Evolutionary conservation across 2,113 vertebrate species (phyloP).

Genomic region (Leptodactylus fuscus): DNA sequence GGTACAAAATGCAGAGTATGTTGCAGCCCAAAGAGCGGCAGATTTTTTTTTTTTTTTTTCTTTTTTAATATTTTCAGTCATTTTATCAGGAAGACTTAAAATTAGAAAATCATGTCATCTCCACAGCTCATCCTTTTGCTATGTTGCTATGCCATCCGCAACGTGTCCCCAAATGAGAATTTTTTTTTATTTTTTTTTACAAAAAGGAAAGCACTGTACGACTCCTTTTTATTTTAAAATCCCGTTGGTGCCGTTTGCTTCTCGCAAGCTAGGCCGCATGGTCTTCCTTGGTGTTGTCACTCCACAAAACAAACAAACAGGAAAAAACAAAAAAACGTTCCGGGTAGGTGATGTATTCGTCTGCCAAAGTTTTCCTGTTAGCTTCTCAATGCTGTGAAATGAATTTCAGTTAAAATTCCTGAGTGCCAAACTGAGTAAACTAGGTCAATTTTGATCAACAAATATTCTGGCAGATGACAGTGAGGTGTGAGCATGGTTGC

Average conservation of each 20-base stretch:
- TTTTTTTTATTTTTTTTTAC: constrained; percentile 63
- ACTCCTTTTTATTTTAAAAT: background rate
- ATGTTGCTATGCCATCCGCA: constrained; percentile 68
- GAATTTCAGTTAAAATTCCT: constrained; percentile 88
- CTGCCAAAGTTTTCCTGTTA: constrained; percentile 64
- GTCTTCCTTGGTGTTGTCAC: constrained; percentile 69
- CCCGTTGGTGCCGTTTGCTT: background rate
- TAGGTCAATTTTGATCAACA: constrained; percentile 82
- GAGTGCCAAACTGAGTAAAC: constrained; percentile 93
- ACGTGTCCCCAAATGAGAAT: constrained; percentile 62
- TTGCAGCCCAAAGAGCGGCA: constrained; percentile 76
- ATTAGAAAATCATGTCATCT: constrained; percentile 79
- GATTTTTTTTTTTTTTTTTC: constrained; percentile 63
- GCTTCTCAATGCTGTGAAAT: constrained; percentile 68
- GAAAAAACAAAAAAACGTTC: constrained; percentile 62
- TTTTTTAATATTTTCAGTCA: constrained; percentile 80
- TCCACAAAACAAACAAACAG: constrained; percentile 63
- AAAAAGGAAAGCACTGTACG: constrained; percentile 62
- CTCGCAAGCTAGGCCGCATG: background rate
- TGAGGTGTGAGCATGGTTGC: constrained; percentile 78
- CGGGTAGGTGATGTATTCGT: constrained; percentile 64
- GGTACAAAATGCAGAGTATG: constrained; percentile 84
- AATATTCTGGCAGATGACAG: constrained; percentile 77
- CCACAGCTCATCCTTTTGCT: constrained; percentile 73
- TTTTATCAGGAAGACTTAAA: constrained; percentile 89